Conservation (phyloP, 2,888 invertebrate genomes). For the Idaea straminata region DNA sequence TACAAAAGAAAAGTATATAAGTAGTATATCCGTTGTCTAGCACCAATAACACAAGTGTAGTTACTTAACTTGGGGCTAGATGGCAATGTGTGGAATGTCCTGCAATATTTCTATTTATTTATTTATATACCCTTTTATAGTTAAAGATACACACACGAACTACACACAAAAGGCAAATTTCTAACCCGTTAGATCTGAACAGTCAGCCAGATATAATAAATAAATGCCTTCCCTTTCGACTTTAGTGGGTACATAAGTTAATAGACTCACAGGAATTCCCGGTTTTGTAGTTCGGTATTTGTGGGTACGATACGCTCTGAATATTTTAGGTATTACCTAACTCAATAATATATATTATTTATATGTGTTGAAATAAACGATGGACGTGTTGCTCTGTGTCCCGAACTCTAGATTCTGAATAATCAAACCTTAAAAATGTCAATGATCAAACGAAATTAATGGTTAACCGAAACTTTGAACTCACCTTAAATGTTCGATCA, state of each 20-base stretch:
- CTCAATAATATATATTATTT: neutral
- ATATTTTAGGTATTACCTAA: conserved; percentile 1
- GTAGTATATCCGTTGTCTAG: too few species aligned
- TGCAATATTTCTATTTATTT: too few species aligned
- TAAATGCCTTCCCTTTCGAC: conserved; percentile 1
- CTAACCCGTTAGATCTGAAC: neutral
- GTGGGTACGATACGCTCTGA: neutral
- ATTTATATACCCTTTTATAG: too few species aligned
- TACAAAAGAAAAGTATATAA: too few species aligned
- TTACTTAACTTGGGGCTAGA: too few species aligned
- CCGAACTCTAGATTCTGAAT: neutral
- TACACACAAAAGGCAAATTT: neutral
- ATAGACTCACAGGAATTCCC: conserved; percentile 1
- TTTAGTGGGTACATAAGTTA: neutral
- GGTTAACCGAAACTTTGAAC: too few species aligned
- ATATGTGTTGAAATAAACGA: neutral
- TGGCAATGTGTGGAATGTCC: too few species aligned
- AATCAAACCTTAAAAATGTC: neutral
- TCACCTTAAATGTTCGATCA: too few species aligned
- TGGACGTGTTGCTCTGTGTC: neutral
- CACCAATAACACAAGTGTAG: too few species aligned
- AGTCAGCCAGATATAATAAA: neutral
- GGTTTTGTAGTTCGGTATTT: conserved; percentile 4
- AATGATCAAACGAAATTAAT: neutral
- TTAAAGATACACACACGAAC: neutral